Base-by-base conservation (phyloP, 2,888 invertebrate genomes). In the Petrophora chlorosata region DNA sequence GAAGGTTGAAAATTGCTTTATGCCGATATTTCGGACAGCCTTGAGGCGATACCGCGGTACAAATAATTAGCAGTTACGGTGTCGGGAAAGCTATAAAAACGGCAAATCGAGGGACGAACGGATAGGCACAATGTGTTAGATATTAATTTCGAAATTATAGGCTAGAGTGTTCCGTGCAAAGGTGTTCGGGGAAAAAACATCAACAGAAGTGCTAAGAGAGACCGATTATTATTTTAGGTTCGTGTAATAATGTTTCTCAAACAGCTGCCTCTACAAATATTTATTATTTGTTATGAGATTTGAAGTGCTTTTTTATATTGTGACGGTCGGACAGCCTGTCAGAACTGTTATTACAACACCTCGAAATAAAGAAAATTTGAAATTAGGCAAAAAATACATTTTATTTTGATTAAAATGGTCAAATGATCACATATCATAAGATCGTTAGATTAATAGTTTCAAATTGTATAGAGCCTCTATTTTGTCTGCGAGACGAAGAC, bases 81-180 rank as follows among this genome's bases (percentile, higher is more conserved):
- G 84, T 83, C 79, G 69, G 79, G 68, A 78, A 80, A 76, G 78
- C 76, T 67, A 82, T 81, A 81, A 82, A 85, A 86, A 87, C 83
- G 67, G 80, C 79, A 78, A 85, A 83, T 80, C 76, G 74, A 83
- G 76, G 79, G 79, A 76, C 77, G 73, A 70, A 70, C 76, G 79
- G 84, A 85, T 82, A 84, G 84, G 73, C 85, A 82, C 85, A 88
- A 87, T 86, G 87, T 90, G 89, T 88, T 86, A 85, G 85, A 87
- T 87, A 87, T 90, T 87, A 88, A 89, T 90, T 82, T 74, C 68
- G 59, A 90, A 88, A 90, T 90, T 86, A 87, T 81, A 87, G 88
- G 78, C 77, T 79, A 69, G 70, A 69, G 59, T 56, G 64, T 64
- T 68, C 65, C 75, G 65, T 71, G 75, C 78, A 79, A 86, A 86